Evolutionary conservation across 1,140 invertebrate species (phyloP), one percentile per base, ranked within the genome.

Genomic region (Battus philenor): DNA sequence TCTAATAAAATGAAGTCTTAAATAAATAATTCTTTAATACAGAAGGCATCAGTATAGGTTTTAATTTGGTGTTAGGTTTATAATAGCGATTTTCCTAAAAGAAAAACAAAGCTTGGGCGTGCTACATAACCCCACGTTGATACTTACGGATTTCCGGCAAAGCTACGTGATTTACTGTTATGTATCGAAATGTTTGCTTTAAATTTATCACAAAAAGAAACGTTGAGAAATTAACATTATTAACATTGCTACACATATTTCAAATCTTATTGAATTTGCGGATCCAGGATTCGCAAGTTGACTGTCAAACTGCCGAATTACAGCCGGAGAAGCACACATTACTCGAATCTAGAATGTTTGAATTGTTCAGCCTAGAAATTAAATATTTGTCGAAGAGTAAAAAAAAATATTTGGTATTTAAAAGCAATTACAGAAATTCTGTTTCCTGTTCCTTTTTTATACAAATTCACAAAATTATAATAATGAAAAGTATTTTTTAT

Each of bases 111-210:
- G 10, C 22, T 22, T 36, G 33, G 33, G 7, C 3, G 22, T 16
- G 20, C 34, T 39, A 39, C 22, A 26, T 4, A 13, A 13, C 18
- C 34, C 9, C 26, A 7, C 10, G 1, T 1, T n/a, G 2, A 7
- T 1, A 26, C 20, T 12, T 22, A 38, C 11, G 6, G 34, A 39
- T 39, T 39, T 24, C n/a, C 20, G 20, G 26, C 20, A 39, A 31
- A 13, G 17, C 20, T 22, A 4, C 15, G 34, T 38, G 34, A 39
- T 39, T 38, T 38, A 38, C 34, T 38, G 34, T 20, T 38, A 38
- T 38, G 1, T 24, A 13, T 38, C n/a, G 7, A 18, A 11, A 26
- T 26, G 11, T 18, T 12, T 38, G 7, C 20, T 13, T 24, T 22
- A 9, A 39, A 12, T 12, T 39, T 7, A 13, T 7, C 15, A n/a